Conservation (phyloP, 35 echinoderm and acorn worm species). For the Heliocidaris erythrogramma region DNA sequence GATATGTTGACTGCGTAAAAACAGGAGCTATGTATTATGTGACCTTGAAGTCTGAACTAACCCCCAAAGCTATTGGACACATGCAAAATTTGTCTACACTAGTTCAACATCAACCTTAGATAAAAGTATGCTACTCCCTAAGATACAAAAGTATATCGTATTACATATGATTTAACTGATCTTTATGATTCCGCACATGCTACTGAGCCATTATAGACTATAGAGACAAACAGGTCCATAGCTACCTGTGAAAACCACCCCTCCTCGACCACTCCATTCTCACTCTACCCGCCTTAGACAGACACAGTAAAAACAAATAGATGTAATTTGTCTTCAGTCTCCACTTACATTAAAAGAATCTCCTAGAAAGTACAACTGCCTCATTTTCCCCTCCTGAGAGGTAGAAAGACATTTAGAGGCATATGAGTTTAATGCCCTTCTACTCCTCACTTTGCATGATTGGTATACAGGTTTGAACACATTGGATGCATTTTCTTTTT, state of each 20-base stretch:
- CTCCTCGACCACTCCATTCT: neutral
- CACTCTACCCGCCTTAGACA: neutral
- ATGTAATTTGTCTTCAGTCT: conserved; percentile 13
- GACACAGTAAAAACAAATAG: conserved; percentile 25
- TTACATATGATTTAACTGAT: neutral
- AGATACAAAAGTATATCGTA: neutral
- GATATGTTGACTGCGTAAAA: too few species aligned
- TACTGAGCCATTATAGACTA: neutral
- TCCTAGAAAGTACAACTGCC: neutral
- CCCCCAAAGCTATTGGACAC: too few species aligned
- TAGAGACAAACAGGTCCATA: neutral
- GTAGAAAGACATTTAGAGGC: neutral
- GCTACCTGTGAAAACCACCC: neutral
- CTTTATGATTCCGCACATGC: neutral
- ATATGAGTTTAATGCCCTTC: neutral
- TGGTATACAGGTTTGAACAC: neutral
- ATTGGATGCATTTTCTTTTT: neutral
- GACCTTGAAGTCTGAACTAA: too few species aligned
- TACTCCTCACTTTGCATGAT: neutral
- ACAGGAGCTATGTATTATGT: too few species aligned
- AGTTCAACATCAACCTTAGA: neutral
- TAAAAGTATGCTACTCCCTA: neutral
- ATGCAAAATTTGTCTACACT: neutral
- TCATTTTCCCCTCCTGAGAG: neutral
- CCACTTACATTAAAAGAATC: neutral